These are phyloP conservation scores for Aradus depressus DNA, from an alignment of 2,888 invertebrate genomes.

Conservation along the genomic window DNA sequence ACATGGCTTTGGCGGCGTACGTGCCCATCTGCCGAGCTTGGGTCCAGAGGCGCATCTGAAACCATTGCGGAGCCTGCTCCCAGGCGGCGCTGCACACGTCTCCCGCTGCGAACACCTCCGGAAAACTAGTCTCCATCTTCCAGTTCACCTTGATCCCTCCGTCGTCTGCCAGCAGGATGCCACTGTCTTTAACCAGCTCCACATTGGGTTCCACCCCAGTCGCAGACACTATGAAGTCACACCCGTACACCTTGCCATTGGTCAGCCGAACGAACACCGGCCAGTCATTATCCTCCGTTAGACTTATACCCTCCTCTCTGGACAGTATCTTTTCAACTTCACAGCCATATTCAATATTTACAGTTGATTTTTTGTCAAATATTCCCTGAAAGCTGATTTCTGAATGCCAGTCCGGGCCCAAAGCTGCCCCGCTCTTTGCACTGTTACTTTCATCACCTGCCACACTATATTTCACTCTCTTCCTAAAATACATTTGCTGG, in stretches of 20 bases:
- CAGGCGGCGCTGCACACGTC: constrained; percentile 84
- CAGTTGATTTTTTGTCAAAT: constrained; percentile 37
- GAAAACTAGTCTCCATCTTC: constrained; percentile 66
- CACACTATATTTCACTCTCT: constrained; percentile 53
- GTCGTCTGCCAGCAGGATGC: constrained; percentile 48
- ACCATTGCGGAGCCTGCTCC: constrained; percentile 68
- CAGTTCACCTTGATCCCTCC: constrained; percentile 80
- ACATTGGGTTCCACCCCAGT: constrained; percentile 75
- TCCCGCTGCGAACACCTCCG: constrained; percentile 84
- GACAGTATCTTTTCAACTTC: constrained; percentile 46
- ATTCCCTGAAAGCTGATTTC: constrained; percentile 49
- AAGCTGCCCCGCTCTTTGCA: constrained; percentile 61
- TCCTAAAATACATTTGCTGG: constrained; percentile 36
- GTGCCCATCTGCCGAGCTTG: constrained; percentile 96
- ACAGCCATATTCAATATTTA: constrained; percentile 40
- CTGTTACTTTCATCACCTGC: constrained; percentile 39
- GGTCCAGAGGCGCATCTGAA: constrained; percentile 93
- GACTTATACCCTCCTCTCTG: constrained; percentile 15
- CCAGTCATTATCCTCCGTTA: constrained; percentile 41
- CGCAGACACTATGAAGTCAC: constrained; percentile 90
- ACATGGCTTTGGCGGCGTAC: constrained; percentile 87
- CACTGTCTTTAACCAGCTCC: constrained; percentile 14
- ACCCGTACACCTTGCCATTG: constrained; percentile 57
- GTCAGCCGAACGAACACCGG: constrained; percentile 61
- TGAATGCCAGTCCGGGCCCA: constrained; percentile 94